Evolutionary conservation across 1,140 invertebrate genomes (phyloP).

Genomic region (Apis laboriosa): DNA sequence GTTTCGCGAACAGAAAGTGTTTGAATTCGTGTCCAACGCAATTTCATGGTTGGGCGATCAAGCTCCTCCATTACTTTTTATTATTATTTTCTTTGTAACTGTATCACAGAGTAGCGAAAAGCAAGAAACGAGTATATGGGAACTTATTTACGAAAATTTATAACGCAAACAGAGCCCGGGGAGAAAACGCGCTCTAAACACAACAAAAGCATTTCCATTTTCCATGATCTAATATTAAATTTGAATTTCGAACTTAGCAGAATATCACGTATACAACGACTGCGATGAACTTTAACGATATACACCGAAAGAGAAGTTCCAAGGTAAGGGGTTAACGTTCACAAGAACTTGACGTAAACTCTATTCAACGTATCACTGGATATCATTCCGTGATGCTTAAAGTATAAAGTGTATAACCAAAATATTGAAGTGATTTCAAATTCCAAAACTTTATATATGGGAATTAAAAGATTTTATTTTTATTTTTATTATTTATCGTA

Average conservation of each 20-base stretch:
- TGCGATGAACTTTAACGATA: constrained; percentile 15
- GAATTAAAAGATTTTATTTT: not conserved
- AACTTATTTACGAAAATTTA: not conserved
- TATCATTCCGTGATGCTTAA: constrained; percentile 8
- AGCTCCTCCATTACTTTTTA: not conserved
- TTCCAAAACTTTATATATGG: not conserved
- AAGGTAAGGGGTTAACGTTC: not conserved
- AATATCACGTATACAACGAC: not conserved
- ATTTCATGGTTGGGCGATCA: not conserved
- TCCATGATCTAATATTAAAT: not conserved
- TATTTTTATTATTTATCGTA: not conserved
- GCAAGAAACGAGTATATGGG: not conserved
- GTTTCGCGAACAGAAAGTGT: not conserved
- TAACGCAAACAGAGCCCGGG: not conserved
- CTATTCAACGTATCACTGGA: not conserved
- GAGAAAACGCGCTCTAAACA: not conserved
- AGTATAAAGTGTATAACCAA: not conserved
- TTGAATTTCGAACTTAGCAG: constrained; percentile 7
- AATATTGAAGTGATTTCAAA: not conserved
- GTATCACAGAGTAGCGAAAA: not conserved
- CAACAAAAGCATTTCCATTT: constrained; percentile 9
- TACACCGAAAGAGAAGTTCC: constrained; percentile 11
- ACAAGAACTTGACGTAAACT: not conserved
- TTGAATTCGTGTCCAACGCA: not conserved
- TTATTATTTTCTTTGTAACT: not conserved